phyloP scores from a whole-genome alignment of 2,113 vertebrate genomes.

The Heterochromis multidens region DNA sequence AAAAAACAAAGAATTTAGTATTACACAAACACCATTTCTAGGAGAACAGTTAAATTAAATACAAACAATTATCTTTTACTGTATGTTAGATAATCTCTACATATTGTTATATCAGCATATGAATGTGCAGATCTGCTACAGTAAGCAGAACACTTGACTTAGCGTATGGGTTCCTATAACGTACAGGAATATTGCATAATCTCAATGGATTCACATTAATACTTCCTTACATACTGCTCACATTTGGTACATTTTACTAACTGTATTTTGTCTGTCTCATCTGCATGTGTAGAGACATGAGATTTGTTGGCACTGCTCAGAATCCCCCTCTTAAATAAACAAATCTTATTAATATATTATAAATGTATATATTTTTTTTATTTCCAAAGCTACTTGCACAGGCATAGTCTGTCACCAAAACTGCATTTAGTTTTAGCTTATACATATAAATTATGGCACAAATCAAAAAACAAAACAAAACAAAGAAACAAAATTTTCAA shows the following conservation, averaged over 20 bases:
- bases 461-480: too few relatives aligned
- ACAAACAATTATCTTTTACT: rapidly evolving
- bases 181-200: neutral
- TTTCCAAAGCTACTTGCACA: too few relatives aligned
- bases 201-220: neutral
- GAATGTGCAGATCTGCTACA: neutral
- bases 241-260: neutral
- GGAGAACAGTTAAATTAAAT: neutral
- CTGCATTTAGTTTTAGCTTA: too few relatives aligned
- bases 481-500: too few relatives aligned
- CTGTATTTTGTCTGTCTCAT: neutral
- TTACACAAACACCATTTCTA: neutral
- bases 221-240: neutral
- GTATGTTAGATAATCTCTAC: neutral
- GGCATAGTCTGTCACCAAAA: too few relatives aligned
- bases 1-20: neutral
- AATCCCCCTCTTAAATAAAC: too few relatives aligned
- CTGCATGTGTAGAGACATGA: too few relatives aligned
- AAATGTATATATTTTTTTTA: too few relatives aligned
- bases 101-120: neutral
- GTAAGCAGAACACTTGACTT: neutral
- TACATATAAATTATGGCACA: too few relatives aligned
- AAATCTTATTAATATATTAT: too few relatives aligned
- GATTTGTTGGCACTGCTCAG: too few relatives aligned
- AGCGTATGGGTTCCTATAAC: rapidly evolving